Base-by-base conservation (phyloP, 1,140 invertebrate genomes). In the Idris sp. region DNA sequence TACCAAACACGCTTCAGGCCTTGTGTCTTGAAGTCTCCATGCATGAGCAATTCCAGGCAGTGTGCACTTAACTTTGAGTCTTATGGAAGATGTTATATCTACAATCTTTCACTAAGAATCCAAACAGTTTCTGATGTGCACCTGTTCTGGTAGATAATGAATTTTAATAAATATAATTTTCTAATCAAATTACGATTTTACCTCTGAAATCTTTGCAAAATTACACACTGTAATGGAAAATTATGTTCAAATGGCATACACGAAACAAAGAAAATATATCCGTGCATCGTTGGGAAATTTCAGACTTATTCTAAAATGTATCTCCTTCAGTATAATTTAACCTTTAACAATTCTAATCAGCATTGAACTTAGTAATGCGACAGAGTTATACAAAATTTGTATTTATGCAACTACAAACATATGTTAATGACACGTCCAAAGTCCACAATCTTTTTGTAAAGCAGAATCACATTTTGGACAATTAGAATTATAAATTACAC, bases 1-100 rank as follows among this genome's bases (percentile, higher is more conserved):
- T 74, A 65, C 69, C 43, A 54, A 74, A 54, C 46, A 48, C 22
- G 69, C 69, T 74, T 36, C 8, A 36, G 69, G 69, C 69, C 51
- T 61, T 59, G 38, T 49, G 53, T 65, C 59, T 72, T 31, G 28
- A 54, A n/a, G 61, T 61, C 46, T 61, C 53, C 35, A 61, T 65
- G 69, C 69, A 65, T 74, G 68, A 64, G 51, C 51, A 73, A 51
- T 38, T 73, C 44, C 11, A 51, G 14, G 49, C 41, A 33, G 22
- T 36, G 11, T 28, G 31, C 54, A 51, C 16, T 54, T 35, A 36
- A 49, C 49, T 73, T 73, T 64, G 5, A 58, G 44, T 59, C 64
- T 36, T 16, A 22, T 22, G 30, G 35, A 49, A 51, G 28, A 30
- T 30, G 28, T 6, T 30, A 30, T 30, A 30, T n/a, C 28, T 71